A percentile compares a stretch with the other conserved stretches of the same genome.
Conservation (phyloP, 2,888 invertebrate species). For the Pyralis farinalis region DNA sequence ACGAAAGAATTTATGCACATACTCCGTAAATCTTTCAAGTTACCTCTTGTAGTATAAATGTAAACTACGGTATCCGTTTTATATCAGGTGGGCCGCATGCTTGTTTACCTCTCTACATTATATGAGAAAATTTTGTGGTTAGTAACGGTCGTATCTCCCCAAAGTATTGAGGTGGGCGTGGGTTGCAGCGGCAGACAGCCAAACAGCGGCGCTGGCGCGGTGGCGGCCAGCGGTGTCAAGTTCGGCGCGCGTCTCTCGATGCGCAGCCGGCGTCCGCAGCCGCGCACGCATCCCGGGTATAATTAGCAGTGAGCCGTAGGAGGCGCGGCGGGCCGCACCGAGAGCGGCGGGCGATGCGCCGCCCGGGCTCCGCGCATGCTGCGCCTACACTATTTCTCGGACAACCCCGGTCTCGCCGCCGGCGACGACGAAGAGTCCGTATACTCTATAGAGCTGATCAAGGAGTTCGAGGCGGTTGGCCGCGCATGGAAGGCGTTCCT, state of each 20-base stretch:
- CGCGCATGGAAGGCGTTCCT: slow-evolving; percentile 89
- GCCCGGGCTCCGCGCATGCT: slow-evolving; percentile 84
- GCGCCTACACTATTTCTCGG: slow-evolving; percentile 91
- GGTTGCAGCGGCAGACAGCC: slow-evolving; percentile 40
- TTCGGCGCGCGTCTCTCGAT: slow-evolving; percentile 35
- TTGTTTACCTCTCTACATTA: too few relatives aligned
- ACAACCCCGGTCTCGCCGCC: slow-evolving; percentile 86
- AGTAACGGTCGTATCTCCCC: not conserved
- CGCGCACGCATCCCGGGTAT: slow-evolving; percentile 45
- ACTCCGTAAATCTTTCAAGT: too few relatives aligned
- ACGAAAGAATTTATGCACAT: too few relatives aligned
- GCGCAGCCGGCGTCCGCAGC: slow-evolving; percentile 24
- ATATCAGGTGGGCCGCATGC: too few relatives aligned
- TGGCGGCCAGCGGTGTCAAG: slow-evolving; percentile 42
- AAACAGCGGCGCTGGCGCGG: slow-evolving; percentile 22
- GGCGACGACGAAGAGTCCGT: slow-evolving; percentile 82
- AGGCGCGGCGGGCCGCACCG: slow-evolving; percentile 75
- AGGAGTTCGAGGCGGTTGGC: slow-evolving; percentile 91
- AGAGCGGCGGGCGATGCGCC: slow-evolving; percentile 67
- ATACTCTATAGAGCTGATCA: slow-evolving; percentile 91
- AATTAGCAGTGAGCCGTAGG: slow-evolving; percentile 77
- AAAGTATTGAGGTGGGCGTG: slow-evolving; percentile 16
- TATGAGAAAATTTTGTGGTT: not conserved
- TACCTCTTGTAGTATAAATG: too few relatives aligned
- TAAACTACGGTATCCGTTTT: too few relatives aligned